Conservation (phyloP, 2,888 invertebrate species). For the Spialia ferax region DNA sequence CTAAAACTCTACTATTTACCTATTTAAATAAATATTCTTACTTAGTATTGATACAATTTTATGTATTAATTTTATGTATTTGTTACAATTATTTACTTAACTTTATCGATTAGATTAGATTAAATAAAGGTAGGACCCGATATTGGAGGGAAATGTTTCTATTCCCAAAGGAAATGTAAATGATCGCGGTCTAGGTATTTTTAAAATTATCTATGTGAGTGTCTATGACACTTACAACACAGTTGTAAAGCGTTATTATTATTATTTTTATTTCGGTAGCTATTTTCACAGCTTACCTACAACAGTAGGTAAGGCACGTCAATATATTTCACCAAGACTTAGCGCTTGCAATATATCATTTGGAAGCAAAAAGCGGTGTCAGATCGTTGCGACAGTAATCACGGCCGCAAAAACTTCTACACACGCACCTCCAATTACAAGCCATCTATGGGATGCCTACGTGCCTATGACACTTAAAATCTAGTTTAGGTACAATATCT, state of each 20-base stretch:
- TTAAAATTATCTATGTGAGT: too few species aligned
- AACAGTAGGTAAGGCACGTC: conserved; percentile 30
- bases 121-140: too few species aligned
- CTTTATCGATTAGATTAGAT: too few species aligned
- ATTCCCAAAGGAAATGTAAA: too few species aligned
- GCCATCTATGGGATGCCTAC: conserved; percentile 78
- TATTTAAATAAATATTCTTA: too few species aligned
- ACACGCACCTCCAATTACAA: conserved; percentile 80
- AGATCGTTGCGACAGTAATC: conserved; percentile 75
- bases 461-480: conserved; percentile 73
- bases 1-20: too few species aligned
- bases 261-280: neutral
- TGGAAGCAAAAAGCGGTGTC: conserved; percentile 76
- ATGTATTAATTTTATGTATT: too few species aligned
- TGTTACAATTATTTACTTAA: too few species aligned
- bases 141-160: too few species aligned
- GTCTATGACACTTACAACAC: neutral
- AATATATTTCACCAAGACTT: conserved; percentile 21
- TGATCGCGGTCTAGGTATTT: too few species aligned
- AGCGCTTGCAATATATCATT: conserved; percentile 71
- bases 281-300: conserved; percentile 9
- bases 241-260: too few species aligned
- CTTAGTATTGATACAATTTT: too few species aligned
- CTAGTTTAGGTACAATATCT: conserved; percentile 28
- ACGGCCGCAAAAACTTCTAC: conserved; percentile 69